phyloP scores from a whole-genome alignment of 2,888 invertebrate genomes.

The Sclerodermus sp. region DNA sequence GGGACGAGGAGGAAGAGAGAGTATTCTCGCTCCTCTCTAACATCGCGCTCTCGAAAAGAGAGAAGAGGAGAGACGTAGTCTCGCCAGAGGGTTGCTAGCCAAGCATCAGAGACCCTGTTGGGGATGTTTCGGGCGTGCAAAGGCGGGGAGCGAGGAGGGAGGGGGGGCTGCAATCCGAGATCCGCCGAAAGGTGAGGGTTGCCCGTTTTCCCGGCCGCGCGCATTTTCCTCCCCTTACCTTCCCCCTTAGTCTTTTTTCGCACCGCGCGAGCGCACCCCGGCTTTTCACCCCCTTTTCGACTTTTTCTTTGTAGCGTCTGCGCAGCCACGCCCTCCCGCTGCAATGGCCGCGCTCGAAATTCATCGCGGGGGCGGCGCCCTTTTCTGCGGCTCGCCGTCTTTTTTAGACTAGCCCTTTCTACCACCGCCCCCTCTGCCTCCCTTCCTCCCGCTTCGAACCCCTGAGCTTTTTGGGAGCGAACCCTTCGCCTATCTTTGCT shows the following conservation, averaged over 20 bases:
- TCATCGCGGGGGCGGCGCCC: constrained; percentile 47
- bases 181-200: constrained; percentile 3
- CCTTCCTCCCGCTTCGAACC: constrained; percentile 2
- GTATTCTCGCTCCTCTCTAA: not conserved
- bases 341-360: constrained; percentile 52
- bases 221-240: constrained; percentile 17
- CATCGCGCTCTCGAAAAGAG: constrained; percentile 1
- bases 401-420: constrained; percentile 26
- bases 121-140: not conserved
- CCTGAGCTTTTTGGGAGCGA: not conserved
- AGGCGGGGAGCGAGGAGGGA: constrained; percentile 7
- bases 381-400: constrained; percentile 34
- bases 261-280: constrained; percentile 19
- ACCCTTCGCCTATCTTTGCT: constrained; percentile 32
- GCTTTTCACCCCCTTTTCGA: constrained; percentile 17
- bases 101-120: constrained; percentile 6
- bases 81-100: constrained; percentile 13
- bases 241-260: constrained; percentile 21
- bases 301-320: constrained; percentile 54
- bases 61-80: constrained; percentile 14
- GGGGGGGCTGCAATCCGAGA: not conserved
- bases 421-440: constrained; percentile 1
- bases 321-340: constrained; percentile 53
- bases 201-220: constrained; percentile 31
- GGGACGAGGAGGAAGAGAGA: constrained; percentile 15